Percentiles rank a stretch among this genome's conserved stretches.
Evolutionary conservation across 2,797 vertebrate species (phyloP).

Genomic region (Catostomus latipinnis): DNA sequence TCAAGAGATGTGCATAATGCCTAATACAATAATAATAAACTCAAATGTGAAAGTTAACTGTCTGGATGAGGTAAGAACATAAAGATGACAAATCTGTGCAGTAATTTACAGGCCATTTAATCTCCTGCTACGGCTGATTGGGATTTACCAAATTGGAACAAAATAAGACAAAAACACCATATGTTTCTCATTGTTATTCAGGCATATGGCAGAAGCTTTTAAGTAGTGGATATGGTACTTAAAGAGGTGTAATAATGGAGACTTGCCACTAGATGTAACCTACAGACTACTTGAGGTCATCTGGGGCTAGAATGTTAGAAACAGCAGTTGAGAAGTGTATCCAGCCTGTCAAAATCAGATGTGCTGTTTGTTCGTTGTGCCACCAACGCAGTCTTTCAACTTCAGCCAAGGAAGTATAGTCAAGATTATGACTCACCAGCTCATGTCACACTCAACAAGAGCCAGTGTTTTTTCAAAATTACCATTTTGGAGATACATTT

Average conservation of each 20-base stretch:
- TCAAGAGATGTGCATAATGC: neutral
- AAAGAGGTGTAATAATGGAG: conserved; percentile 58
- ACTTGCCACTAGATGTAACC: conserved; percentile 59
- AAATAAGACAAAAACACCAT: conserved; percentile 47
- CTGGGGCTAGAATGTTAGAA: conserved; percentile 34
- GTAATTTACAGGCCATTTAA: conserved; percentile 4
- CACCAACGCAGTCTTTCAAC: conserved; percentile 42
- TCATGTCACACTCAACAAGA: conserved; percentile 24
- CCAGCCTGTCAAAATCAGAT: conserved; percentile 68
- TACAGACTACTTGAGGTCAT: conserved; percentile 52
- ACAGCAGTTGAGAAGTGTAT: conserved; percentile 38
- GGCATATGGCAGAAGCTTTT: conserved; percentile 68
- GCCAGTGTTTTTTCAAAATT: neutral
- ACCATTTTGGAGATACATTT: neutral
- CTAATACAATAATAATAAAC: conserved; percentile 61
- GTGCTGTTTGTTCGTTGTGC: conserved; percentile 14
- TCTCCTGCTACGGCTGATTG: neutral
- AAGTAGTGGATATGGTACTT: conserved; percentile 56
- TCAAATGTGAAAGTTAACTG: conserved; percentile 88
- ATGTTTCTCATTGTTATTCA: conserved; percentile 61
- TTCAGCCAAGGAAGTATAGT: conserved; percentile 20
- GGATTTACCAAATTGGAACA: neutral
- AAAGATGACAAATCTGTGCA: neutral
- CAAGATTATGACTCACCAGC: conserved; percentile 23
- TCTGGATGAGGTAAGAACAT: conserved; percentile 85